Base-by-base conservation (phyloP, 2,797 vertebrate genomes). In the Eulemur albifrons region DNA sequence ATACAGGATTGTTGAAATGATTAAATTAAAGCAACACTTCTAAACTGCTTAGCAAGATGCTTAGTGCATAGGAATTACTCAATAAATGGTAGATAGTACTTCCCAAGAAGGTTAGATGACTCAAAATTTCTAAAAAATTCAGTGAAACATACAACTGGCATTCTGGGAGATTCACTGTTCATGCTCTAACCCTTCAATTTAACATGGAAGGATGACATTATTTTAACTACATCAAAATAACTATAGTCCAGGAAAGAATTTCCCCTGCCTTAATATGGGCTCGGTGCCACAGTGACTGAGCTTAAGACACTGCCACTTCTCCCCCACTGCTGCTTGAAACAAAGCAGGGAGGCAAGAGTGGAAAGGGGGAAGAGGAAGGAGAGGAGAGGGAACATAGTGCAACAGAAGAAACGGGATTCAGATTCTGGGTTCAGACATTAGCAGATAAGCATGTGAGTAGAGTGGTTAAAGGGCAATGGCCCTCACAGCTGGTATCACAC, bases 31-130 rank as follows among this genome's bases (percentile, higher is more conserved):
- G 38, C 38, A 88, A 69, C 20, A 4, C 45, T 79, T 86, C 63
- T 20, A 61, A 75, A 70, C 25, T 17, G 4, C 27, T 48, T 75
- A 63, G 67, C 25, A 89, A 61, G 43, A 84, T 45, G 30, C 45
- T 50, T 3, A 17, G 30, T 38, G 70, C 85, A 72, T 14, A 86
- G 30, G 43, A n/a, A 67, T 23, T 35, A 63, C 32, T 76, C 86
- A 85, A 32, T 45, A 84, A 57, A 69, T 27, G 81, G 27, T 32
- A 54, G 14, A 30, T 0, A 65, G 27, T 13, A 77, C 50, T n/a
- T 95, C 38, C 54, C 15, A 89, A 70, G 52, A 94, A 72, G 61
- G 35, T 70, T 38, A 63, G 35, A 17, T 88, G 52, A 57, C 43
- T 93, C 72, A 48, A 63, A 43, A 25, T 38, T 86, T 48, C 69